Evolutionary conservation across 2,113 vertebrate genomes (phyloP).

Genomic region (Panurus biarmicus): DNA sequence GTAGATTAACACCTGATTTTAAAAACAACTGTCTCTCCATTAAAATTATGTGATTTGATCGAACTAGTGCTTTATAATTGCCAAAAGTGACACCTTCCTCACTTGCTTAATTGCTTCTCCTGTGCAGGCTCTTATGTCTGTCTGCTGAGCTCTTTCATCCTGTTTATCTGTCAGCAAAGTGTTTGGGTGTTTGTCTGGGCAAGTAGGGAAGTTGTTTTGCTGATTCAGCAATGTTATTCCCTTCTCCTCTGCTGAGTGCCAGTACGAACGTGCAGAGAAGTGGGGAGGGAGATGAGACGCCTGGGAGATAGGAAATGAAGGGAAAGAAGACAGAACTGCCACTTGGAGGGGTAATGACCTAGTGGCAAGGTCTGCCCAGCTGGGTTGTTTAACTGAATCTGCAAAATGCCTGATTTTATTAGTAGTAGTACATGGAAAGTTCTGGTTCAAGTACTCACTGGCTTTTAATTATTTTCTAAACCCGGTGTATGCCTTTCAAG

Average conservation of each 20-base stretch:
- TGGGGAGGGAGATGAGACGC: background rate
- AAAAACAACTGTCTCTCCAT: background rate
- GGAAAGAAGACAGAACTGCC: background rate
- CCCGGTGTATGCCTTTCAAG: background rate
- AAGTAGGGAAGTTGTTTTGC: background rate
- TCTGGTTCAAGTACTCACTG: background rate
- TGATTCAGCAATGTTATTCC: background rate
- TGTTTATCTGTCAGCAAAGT: background rate
- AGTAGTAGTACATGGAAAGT: background rate
- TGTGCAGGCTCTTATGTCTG: background rate
- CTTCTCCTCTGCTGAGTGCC: background rate
- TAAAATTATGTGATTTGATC: background rate
- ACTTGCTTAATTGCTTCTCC: background rate
- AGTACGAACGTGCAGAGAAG: background rate
- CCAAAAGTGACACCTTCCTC: background rate
- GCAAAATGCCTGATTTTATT: background rate
- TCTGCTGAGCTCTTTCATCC: background rate
- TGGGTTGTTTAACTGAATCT: background rate
- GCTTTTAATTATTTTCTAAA: background rate
- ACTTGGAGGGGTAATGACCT: background rate
- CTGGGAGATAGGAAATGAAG: background rate
- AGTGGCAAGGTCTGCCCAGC: background rate
- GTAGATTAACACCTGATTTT: background rate
- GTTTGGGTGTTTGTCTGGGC: background rate
- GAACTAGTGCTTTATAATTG: background rate